A percentile compares a stretch with the other conserved stretches of the same genome.
Evolutionary conservation across 2,888 invertebrate genomes (phyloP).

Genomic region (Venusia cambrica): DNA sequence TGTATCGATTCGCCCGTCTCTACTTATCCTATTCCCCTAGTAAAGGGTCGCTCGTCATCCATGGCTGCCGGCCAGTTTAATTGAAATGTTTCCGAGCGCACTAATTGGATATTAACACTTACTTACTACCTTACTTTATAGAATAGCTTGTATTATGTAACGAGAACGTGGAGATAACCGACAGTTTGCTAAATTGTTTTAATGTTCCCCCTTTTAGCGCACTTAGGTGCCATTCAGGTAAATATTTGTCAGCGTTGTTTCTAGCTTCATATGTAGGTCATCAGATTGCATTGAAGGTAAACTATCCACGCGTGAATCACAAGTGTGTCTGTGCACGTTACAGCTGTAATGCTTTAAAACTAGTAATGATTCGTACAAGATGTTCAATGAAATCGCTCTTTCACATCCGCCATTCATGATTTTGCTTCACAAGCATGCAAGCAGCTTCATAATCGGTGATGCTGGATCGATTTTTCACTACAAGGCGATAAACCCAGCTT

Average conservation of each 20-base stretch:
- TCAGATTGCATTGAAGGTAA: conserved; percentile 12
- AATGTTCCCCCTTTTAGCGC: conserved; percentile 75
- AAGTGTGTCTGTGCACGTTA: conserved; percentile 9
- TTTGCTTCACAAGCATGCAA: too few relatives aligned
- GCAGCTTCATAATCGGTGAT: too few relatives aligned
- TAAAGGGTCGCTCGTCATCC: conserved; percentile 34
- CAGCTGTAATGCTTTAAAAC: conserved; percentile 14
- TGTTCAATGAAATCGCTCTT: too few relatives aligned
- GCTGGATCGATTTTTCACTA: too few relatives aligned
- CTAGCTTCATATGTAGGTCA: conserved; percentile 21
- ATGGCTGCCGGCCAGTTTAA: conserved; percentile 37
- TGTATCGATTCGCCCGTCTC: background rate
- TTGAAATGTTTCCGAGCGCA: conserved; percentile 37
- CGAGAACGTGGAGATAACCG: conserved; percentile 7
- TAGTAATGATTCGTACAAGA: too few relatives aligned
- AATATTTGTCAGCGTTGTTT: conserved; percentile 55
- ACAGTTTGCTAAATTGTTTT: conserved; percentile 40
- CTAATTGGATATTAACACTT: conserved; percentile 35
- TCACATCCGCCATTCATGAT: too few relatives aligned
- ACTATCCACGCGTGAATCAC: conserved; percentile 7
- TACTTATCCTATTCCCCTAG: conserved; percentile 8
- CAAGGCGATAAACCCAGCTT: too few relatives aligned
- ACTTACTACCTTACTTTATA: conserved; percentile 6
- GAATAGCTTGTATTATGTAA: conserved; percentile 5
- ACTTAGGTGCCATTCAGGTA: conserved; percentile 75